Conservation (phyloP, 2,113 vertebrate species). For the Brachyhypopomus gauderio region DNA sequence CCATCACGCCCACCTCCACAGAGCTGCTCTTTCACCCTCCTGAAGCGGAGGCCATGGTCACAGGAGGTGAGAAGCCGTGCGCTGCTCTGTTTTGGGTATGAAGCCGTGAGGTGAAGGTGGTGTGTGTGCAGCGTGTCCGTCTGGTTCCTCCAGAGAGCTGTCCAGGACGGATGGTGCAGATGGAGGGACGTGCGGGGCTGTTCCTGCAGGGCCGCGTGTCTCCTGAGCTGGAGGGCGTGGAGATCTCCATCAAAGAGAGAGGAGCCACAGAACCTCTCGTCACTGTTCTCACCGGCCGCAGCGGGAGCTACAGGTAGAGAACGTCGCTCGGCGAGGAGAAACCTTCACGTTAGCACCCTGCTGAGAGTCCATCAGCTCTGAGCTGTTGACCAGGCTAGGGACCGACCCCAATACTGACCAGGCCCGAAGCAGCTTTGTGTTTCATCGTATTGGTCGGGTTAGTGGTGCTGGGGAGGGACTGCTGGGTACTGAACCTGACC, state of each 20-base stretch:
- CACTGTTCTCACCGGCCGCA: slow-evolving; percentile 86
- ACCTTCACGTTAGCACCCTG: no score
- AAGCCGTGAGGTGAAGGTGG: no score
- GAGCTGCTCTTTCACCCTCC: slow-evolving; percentile 95
- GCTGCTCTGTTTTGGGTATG: background rate
- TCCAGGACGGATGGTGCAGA: slow-evolving; percentile 91
- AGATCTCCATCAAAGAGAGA: slow-evolving; percentile 90
- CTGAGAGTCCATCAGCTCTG: no score
- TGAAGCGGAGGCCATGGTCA: slow-evolving; percentile 89
- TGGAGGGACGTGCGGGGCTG: slow-evolving; percentile 88
- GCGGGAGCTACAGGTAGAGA: slow-evolving; percentile 88
- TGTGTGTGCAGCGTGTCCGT: no score
- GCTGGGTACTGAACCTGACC: no score
- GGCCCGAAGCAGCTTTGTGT: no score
- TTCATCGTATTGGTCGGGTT: no score
- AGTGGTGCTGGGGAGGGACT: no score
- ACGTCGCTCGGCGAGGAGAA: background rate
- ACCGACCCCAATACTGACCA: no score
- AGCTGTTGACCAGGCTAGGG: no score
- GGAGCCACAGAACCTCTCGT: slow-evolving; percentile 80
- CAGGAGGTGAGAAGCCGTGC: slow-evolving; percentile 80
- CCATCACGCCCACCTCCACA: slow-evolving; percentile 92
- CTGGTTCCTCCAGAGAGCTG: slow-evolving; percentile 82
- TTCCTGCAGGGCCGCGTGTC: slow-evolving; percentile 90
- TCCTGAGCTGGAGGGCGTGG: slow-evolving; percentile 89